A percentile compares a stretch with the other conserved stretches of the same genome.
Conservation (phyloP, 1,140 invertebrate species). For the Gyrodactylus salaris region DNA sequence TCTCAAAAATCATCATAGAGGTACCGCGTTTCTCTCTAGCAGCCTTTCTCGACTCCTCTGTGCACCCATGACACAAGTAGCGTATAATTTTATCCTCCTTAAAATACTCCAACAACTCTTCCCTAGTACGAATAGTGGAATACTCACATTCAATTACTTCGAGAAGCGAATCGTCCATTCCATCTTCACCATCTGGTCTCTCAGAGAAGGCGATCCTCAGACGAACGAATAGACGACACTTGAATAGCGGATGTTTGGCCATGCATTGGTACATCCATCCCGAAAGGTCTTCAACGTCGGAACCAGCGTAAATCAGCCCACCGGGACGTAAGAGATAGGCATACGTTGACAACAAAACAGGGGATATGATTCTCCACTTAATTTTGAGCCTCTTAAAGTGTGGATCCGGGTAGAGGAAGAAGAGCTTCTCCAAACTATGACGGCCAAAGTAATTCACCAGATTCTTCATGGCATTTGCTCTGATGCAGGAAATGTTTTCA, state of each 20-base stretch:
- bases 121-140: neutral
- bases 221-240: neutral
- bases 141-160: neutral
- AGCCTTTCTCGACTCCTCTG: neutral
- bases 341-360: constrained; percentile 64
- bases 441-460: constrained; percentile 39
- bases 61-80: neutral
- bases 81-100: neutral
- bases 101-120: neutral
- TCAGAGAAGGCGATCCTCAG: neutral
- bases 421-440: constrained; percentile 64
- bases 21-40: neutral
- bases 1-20: neutral
- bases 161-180: neutral
- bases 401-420: constrained; percentile 96
- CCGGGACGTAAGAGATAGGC: constrained; percentile 53
- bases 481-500: constrained; percentile 65
- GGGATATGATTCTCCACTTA: constrained; percentile 92
- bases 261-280: constrained; percentile 87
- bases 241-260: constrained; percentile 53
- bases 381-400: constrained; percentile 97
- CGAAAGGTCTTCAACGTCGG: constrained; percentile 81
- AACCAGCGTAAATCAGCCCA: constrained; percentile 67
- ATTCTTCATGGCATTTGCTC: constrained; percentile 89
- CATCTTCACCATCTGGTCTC: neutral